Percentiles rank a stretch among this genome's conserved stretches.
Conservation (phyloP, 2,113 vertebrate genomes). For the Laterallus jamaicensis region DNA sequence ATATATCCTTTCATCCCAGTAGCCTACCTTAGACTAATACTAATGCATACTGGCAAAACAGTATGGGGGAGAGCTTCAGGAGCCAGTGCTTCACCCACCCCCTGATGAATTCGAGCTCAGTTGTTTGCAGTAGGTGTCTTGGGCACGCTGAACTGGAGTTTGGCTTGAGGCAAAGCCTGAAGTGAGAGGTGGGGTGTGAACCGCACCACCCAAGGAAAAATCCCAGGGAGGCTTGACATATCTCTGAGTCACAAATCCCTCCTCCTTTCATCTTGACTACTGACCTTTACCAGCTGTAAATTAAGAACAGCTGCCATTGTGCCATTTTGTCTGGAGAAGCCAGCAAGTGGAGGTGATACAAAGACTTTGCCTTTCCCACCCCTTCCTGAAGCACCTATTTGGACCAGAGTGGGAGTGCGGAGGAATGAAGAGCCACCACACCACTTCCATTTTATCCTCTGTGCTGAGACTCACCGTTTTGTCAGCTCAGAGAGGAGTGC, state of each 20-base stretch:
- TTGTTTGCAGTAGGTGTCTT: neutral
- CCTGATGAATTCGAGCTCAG: neutral
- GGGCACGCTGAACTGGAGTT: neutral
- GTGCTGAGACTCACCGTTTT: neutral
- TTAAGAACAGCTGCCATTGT: neutral
- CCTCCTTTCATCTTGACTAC: slow-evolving; percentile 17
- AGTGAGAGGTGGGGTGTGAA: slow-evolving; percentile 29
- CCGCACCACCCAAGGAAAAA: slow-evolving; percentile 14
- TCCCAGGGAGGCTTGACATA: slow-evolving; percentile 6
- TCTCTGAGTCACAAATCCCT: slow-evolving; percentile 42
- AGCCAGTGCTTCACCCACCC: neutral
- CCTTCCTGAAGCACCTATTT: neutral
- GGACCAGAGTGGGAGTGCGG: rapidly evolving
- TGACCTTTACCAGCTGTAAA: slow-evolving; percentile 53
- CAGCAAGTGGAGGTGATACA: neutral
- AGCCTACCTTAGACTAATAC: neutral
- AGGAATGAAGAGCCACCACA: neutral
- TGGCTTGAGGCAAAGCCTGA: slow-evolving; percentile 11
- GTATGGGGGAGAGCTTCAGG: neutral
- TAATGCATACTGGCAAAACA: neutral
- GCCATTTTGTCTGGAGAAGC: slow-evolving; percentile 7
- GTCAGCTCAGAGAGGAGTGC: neutral
- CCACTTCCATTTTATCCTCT: neutral
- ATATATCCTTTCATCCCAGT: slow-evolving; percentile 6
- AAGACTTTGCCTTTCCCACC: neutral